Evolutionary conservation across 1,140 invertebrate species (phyloP), one percentile per base, ranked within the genome.

Genomic region (Cotesia chilonis): DNA sequence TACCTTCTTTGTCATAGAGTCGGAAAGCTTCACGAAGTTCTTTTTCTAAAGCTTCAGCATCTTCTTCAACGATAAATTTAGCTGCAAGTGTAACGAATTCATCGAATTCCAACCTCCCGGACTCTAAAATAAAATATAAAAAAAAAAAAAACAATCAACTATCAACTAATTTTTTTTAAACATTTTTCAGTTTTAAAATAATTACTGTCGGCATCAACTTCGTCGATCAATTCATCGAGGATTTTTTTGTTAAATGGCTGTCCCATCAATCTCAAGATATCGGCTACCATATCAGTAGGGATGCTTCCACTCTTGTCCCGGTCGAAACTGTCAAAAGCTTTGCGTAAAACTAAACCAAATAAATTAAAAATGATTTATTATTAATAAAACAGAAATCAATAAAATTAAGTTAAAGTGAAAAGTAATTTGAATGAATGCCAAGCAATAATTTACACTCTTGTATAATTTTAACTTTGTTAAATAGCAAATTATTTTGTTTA

Each of bases 301-400:
- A 98, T 98, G 82, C 93, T 95, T 75, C 96, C 96, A 75, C 93
- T 95, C 85, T 95, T 95, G 81, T 97, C 95, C 80, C 94, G 92
- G 89, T 98, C 96, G 85, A 98, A 98, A 85, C 96, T 96, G 90
- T 98, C 96, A 87, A 98, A 98, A 59, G 96, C 96, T 88, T 97
- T 96, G 81, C 93, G 93, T 74, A 97, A 90, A 77, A 97, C 95
- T 95, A 61, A n/a, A 77, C 28, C 28, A 28, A 28, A 28, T 1
- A 28, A 28, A 28, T 28, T 28, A 2, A 77, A 5, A 60, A 72
- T 55, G 54, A 12, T 59, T 35, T 54, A 28, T 67, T 51, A 28
- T 28, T 28, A 28, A 28, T 28, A 28, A 28, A 28, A 3, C 28
- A 28, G 28, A 28, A 28, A 28, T 28, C 28, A 28, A 28, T 28